Conservation (phyloP, 2,888 invertebrate species). For the Pammene aurita region DNA sequence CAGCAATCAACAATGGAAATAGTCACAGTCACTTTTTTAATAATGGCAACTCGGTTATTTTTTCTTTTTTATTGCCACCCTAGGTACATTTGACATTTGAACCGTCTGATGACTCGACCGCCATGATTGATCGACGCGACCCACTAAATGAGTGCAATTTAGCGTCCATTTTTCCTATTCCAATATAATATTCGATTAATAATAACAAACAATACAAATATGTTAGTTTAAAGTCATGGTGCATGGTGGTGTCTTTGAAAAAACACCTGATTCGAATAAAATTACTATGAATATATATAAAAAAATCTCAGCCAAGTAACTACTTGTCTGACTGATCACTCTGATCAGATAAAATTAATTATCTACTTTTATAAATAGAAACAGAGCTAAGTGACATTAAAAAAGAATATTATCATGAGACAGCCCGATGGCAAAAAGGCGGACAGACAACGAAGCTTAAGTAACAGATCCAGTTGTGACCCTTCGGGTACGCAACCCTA, state of each 20-base stretch:
- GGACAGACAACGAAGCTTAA: too few species aligned
- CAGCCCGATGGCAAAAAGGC: too few species aligned
- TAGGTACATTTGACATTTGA: constrained; percentile 83
- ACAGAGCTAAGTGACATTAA: too few species aligned
- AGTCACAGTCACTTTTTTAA: constrained; percentile 84
- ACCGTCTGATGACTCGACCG: constrained; percentile 80
- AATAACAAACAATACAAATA: constrained; percentile 1
- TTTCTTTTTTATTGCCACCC: constrained; percentile 81
- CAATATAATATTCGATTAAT: constrained; percentile 50
- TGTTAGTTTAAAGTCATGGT: not conserved
- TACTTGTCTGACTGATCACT: too few species aligned
- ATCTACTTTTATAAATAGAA: too few species aligned
- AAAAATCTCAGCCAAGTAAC: not conserved
- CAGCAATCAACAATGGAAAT: constrained; percentile 83
- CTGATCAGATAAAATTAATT: too few species aligned
- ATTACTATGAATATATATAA: not conserved
- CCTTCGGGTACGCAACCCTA: not conserved
- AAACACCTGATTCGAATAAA: not conserved
- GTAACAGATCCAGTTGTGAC: too few species aligned
- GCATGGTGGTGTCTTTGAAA: not conserved
- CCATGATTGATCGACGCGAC: constrained; percentile 81
- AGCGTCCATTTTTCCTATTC: constrained; percentile 76
- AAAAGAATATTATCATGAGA: too few species aligned
- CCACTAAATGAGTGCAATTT: constrained; percentile 83
- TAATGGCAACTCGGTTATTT: constrained; percentile 73